Conservation (phyloP, 2,797 vertebrate species). For the Melanitta fusca region DNA sequence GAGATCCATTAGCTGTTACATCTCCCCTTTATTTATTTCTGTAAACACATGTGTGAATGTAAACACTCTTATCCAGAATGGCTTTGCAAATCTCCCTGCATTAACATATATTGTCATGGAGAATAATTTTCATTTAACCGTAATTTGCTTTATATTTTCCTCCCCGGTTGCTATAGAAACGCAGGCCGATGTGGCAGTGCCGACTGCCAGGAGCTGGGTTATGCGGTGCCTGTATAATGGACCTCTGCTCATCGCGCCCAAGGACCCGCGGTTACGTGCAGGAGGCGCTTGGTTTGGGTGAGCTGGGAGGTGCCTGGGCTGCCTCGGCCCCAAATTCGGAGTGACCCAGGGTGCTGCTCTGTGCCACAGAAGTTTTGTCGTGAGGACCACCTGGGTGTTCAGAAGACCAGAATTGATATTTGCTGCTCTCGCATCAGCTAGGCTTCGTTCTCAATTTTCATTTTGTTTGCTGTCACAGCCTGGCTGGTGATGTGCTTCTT, state of each 20-base stretch:
- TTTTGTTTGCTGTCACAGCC: constrained; percentile 1
- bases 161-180: constrained; percentile 78
- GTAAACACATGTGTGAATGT: constrained; percentile 46
- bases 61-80: constrained; percentile 53
- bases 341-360: neutral
- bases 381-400: neutral
- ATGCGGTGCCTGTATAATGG: constrained; percentile 59
- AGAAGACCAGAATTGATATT: neutral
- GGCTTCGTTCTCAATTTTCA: constrained; percentile 3
- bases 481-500: neutral
- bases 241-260: constrained; percentile 45
- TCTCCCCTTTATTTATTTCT: constrained; percentile 45
- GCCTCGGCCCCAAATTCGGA: neutral
- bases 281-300: constrained; percentile 24
- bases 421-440: neutral
- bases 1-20: constrained; percentile 26
- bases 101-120: constrained; percentile 77
- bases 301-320: constrained; percentile 3
- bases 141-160: constrained; percentile 76
- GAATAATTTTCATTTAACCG: constrained; percentile 78
- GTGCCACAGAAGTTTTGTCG: neutral
- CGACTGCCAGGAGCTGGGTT: constrained; percentile 70
- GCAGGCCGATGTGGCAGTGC: constrained; percentile 56
- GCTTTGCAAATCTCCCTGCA: constrained; percentile 43
- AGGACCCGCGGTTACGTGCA: neutral